These are phyloP conservation scores for Pituophis catenifer DNA, from an alignment of 2,113 vertebrate species.

Conservation along the genomic window DNA sequence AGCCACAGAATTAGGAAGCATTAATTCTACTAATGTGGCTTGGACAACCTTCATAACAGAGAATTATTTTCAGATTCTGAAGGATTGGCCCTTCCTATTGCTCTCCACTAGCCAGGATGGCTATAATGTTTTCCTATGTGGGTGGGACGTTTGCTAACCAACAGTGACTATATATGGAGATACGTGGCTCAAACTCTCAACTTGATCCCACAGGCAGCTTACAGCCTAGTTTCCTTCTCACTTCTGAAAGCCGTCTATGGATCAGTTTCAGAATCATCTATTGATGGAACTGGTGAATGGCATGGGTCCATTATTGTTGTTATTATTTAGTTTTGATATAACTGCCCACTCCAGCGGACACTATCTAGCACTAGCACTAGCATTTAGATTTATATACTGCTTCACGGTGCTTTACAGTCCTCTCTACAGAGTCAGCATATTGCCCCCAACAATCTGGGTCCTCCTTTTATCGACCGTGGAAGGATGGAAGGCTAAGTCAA, in stretches of 20 bases:
- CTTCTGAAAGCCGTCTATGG: not conserved
- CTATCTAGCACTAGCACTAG: not conserved
- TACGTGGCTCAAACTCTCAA: not conserved
- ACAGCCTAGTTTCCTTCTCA: not conserved
- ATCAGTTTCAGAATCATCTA: not conserved
- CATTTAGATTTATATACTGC: too few species aligned
- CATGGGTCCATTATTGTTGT: not conserved
- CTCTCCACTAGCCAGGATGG: not conserved
- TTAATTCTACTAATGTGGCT: not conserved
- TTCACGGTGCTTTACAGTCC: too few species aligned
- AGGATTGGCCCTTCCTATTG: not conserved
- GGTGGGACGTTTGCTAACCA: not conserved
- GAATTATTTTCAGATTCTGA: not conserved
- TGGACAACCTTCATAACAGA: not conserved
- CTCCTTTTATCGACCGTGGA: too few species aligned
- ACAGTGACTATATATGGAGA: not conserved
- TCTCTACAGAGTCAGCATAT: too few species aligned
- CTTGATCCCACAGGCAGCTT: not conserved
- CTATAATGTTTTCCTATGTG: not conserved
- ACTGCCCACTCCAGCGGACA: not conserved
- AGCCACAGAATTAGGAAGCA: not conserved
- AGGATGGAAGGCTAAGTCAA: too few species aligned
- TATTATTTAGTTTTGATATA: not conserved
- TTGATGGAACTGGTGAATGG: not conserved
- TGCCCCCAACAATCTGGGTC: too few species aligned